A percentile compares a stretch with the other conserved stretches of the same genome.
phyloP scores from a whole-genome alignment of 1,140 invertebrate genomes.

The Charaxes varanes region DNA sequence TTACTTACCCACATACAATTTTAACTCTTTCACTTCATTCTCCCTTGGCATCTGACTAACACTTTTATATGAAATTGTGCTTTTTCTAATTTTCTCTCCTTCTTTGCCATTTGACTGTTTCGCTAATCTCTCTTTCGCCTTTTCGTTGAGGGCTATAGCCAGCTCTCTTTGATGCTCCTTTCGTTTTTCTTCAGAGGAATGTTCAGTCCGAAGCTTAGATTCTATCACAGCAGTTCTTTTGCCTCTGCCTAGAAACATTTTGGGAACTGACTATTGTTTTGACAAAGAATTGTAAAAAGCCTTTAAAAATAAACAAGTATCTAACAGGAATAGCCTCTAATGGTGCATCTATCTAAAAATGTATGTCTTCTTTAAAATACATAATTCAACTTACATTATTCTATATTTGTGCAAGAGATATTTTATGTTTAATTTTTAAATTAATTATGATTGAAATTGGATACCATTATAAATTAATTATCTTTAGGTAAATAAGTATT shows the following conservation, averaged over 20 bases:
- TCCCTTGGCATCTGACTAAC: constrained; percentile 94
- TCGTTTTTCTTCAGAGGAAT: constrained; percentile 97
- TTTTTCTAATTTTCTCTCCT: constrained; percentile 94
- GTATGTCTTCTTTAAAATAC: too few species aligned
- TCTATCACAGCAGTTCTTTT: constrained; percentile 96
- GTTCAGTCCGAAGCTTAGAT: constrained; percentile 95
- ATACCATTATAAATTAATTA: too few species aligned
- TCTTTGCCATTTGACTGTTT: constrained; percentile 90
- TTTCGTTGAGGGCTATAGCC: constrained; percentile 91
- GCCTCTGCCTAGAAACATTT: constrained; percentile 79
- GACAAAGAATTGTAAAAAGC: too few species aligned
- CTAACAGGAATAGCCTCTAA: too few species aligned
- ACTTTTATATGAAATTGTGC: constrained; percentile 96
- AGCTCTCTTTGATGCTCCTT: constrained; percentile 98
- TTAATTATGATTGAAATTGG: too few species aligned
- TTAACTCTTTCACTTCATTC: constrained; percentile 93
- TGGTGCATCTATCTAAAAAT: too few species aligned
- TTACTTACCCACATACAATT: constrained; percentile 92
- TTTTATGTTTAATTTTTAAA: too few species aligned
- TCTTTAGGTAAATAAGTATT: too few species aligned
- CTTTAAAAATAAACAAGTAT: too few species aligned
- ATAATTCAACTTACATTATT: too few species aligned
- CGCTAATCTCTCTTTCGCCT: constrained; percentile 92
- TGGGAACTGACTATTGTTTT: too few species aligned
- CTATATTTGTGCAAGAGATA: too few species aligned